Conservation (phyloP, 2,797 vertebrate genomes). For the Synaphobranchus kaupii region DNA sequence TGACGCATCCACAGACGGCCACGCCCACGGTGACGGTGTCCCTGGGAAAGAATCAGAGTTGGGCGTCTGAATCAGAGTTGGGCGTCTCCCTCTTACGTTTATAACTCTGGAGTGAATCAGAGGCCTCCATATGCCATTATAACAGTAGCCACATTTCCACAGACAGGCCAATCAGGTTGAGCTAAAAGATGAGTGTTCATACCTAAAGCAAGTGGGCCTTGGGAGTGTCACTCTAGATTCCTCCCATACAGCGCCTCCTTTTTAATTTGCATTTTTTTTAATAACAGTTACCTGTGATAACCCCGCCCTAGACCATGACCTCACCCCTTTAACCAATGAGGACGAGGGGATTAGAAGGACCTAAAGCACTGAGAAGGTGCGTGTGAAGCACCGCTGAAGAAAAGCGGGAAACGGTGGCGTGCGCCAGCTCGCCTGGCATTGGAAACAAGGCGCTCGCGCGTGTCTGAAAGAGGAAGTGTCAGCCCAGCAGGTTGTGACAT, state of each 20-base stretch:
- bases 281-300: too few species aligned
- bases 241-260: too few species aligned
- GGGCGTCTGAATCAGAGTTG: slow-evolving; percentile 42
- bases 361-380: neutral
- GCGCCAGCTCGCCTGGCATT: neutral
- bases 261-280: too few species aligned
- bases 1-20: slow-evolving; percentile 71
- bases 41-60: slow-evolving; percentile 73
- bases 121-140: too few species aligned
- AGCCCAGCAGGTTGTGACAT: neutral
- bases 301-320: neutral
- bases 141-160: neutral
- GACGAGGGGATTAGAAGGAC: neutral
- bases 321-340: neutral
- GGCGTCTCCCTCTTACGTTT: neutral
- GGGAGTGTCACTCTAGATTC: too few species aligned
- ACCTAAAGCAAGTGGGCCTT: neutral
- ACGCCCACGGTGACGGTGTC: slow-evolving; percentile 69
- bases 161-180: neutral
- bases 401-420: neutral
- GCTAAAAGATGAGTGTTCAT: neutral
- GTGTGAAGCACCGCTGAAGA: neutral
- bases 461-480: neutral
- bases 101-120: neutral
- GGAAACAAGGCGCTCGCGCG: neutral